A percentile compares a stretch with the other conserved stretches of the same genome.
Conservation (phyloP, 2,113 vertebrate genomes). For the Pelodiscus sinensis region DNA sequence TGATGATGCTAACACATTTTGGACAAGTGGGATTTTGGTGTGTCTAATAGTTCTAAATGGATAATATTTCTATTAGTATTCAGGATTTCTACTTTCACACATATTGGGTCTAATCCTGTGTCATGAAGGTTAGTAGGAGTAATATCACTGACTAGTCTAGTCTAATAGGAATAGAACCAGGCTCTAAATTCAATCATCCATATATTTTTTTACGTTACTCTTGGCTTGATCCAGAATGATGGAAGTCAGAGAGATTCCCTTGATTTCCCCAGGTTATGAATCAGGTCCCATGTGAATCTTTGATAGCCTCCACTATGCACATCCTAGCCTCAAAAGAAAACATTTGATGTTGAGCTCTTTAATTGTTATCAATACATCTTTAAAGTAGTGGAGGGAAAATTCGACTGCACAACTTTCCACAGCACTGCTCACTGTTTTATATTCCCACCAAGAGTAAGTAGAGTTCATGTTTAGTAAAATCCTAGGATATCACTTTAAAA, state of each 20-base stretch:
- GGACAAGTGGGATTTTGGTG: fast-evolving
- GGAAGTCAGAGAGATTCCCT: neutral
- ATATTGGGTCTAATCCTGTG: neutral
- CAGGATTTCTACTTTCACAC: neutral
- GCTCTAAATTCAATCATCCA: neutral
- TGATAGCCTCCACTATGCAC: neutral
- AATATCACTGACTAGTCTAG: neutral
- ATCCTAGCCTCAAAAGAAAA: neutral
- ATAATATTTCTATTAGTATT: neutral
- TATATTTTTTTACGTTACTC: neutral
- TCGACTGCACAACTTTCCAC: neutral
- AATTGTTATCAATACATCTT: neutral
- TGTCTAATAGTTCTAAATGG: fast-evolving
- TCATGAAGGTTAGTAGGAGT: neutral
- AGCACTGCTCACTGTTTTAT: too few relatives aligned
- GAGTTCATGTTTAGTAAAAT: neutral
- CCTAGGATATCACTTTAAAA: neutral
- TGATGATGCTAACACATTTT: neutral
- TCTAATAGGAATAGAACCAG: fast-evolving
- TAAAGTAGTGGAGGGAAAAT: neutral
- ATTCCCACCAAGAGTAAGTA: neutral
- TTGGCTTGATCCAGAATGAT: neutral
- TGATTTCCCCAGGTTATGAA: neutral
- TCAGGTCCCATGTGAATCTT: neutral
- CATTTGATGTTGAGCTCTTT: neutral